These are phyloP conservation scores for Apocheima hispidaria DNA, from an alignment of 2,888 invertebrate species.

Conservation along the genomic window DNA sequence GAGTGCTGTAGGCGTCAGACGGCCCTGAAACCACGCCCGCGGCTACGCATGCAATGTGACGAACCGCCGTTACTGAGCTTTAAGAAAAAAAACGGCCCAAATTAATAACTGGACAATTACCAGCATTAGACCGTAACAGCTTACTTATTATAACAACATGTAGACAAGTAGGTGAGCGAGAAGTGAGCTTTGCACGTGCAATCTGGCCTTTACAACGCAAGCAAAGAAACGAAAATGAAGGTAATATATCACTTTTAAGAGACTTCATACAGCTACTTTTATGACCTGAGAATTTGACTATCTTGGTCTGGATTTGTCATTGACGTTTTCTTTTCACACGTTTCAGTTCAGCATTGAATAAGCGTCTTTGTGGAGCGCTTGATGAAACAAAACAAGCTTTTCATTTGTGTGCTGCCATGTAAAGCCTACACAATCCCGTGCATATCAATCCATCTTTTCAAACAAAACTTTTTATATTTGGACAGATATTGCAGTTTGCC, in stretches of 20 bases:
- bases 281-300: neutral
- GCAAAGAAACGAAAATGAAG: constrained; percentile 2
- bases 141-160: neutral
- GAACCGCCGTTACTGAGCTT: constrained; percentile 13
- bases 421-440: constrained; percentile 10
- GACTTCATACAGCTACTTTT: neutral
- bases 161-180: neutral
- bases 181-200: neutral
- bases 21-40: constrained; percentile 57
- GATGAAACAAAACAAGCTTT: neutral
- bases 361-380: constrained; percentile 4
- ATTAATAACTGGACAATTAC: constrained; percentile 5
- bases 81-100: neutral
- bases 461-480: constrained; percentile 33
- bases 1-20: constrained; percentile 60
- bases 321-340: constrained; percentile 20
- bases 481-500: constrained; percentile 36
- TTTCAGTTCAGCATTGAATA: constrained; percentile 9
- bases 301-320: constrained; percentile 8
- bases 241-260: constrained; percentile 1
- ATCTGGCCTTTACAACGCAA: neutral
- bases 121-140: neutral
- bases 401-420: constrained; percentile 7
- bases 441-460: constrained; percentile 21
- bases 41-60: constrained; percentile 19